phyloP scores from a whole-genome alignment of 30 jellyfish, hydroid and myxozoan genomes.

The Hydractinia symbiolongicarpus region DNA sequence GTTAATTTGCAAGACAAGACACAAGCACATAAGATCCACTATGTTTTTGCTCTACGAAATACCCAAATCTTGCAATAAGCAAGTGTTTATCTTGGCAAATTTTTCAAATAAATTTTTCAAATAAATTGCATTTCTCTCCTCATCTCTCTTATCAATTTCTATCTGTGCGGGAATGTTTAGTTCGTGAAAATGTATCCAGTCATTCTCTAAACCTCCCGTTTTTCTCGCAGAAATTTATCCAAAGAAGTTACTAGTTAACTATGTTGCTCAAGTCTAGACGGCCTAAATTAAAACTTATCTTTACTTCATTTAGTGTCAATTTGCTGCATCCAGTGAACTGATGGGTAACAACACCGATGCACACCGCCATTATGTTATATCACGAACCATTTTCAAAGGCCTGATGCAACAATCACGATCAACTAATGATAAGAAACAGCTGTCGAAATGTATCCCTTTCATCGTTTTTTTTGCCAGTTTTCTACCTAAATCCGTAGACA shows the following conservation, averaged over 20 bases:
- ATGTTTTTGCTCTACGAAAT: too few relatives aligned
- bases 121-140: too few relatives aligned
- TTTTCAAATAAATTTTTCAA: too few relatives aligned
- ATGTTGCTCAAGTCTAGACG: neutral
- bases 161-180: too few relatives aligned
- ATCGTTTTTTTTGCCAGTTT: neutral
- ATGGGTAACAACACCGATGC: slow-evolving; percentile 15
- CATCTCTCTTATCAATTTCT: too few relatives aligned
- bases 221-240: neutral
- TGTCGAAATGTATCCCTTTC: slow-evolving; percentile 24
- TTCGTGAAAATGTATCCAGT: neutral
- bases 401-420: slow-evolving; percentile 34
- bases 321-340: slow-evolving; percentile 39
- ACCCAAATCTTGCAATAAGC: too few relatives aligned
- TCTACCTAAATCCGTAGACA: neutral
- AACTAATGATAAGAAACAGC: slow-evolving; percentile 12
- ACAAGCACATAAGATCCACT: too few relatives aligned
- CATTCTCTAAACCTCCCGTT: neutral
- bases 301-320: slow-evolving; percentile 17
- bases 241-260: too few relatives aligned
- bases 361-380: slow-evolving; percentile 15
- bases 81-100: too few relatives aligned
- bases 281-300: neutral
- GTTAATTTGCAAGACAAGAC: too few relatives aligned
- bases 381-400: slow-evolving; percentile 20